Evolutionary conservation across 2,888 invertebrate genomes (phyloP), one percentile per base, ranked within the genome.

Genomic region (Slavum lentiscoides): DNA sequence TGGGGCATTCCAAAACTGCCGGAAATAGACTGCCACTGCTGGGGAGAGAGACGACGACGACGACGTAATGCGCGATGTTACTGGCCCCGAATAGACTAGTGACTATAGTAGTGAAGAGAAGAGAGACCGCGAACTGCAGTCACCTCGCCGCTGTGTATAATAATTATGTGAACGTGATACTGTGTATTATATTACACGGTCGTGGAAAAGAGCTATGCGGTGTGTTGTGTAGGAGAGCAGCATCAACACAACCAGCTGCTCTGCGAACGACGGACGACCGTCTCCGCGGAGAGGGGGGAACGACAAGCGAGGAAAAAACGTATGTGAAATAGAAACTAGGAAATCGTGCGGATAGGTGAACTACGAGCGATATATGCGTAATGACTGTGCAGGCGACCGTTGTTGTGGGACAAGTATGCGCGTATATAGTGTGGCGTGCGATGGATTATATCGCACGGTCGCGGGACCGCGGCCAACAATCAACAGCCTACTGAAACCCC

Each of bases 381-480:
- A 59, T 43, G 43, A 75, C 23, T 13, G 19, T 9, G 55, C 64
- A 17, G n/a, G 21, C 53, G 55, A 59, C n/a, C 39, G 55, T 19
- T 23, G 55, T 19, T 64, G 30, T 30, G 37, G 53, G 53, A 39
- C 64, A 37, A 74, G 23, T 43, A 83, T 53, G 67, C 9, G 9
- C 7, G 7, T 7, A 2, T 43, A 43, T 43, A 43, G 23, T 61
- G 61, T 61, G 73, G 73, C 43, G 59, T 43, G 55, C 19, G 19
- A 55, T 55, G 53, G n/a, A 66, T 74, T 55, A 55, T 23, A 55
- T 74, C 74, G 74, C 75, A 21, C 66, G 66, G 75, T 58, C 58
- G 83, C 82, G 84, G 83, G 82, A 82, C 80, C 59, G 80, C 80
- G 55, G 70, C 80, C 70, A 80, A 80, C 80, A 80, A 64, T 80